Evolutionary conservation across 2,888 invertebrate genomes (phyloP).

Genomic region (Sminthurinus aureus): DNA sequence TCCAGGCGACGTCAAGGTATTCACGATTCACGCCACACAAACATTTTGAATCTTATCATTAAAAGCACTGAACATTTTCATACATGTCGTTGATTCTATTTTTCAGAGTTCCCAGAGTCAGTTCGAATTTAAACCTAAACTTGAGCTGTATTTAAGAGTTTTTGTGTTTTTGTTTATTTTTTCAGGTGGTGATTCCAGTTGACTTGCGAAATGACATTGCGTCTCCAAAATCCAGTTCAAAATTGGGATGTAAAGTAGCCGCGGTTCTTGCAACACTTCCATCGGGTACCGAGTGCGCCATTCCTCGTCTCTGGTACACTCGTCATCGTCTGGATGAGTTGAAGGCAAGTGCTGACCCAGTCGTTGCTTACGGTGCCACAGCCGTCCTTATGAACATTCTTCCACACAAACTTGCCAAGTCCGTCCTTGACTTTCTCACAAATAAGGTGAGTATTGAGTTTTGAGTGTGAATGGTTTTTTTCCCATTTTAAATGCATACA

Average conservation of each 20-base stretch:
- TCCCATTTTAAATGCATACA: neutral
- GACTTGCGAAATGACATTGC: conserved; percentile 62
- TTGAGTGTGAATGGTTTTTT: neutral
- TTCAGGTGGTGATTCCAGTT: conserved; percentile 63
- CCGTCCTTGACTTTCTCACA: conserved; percentile 54
- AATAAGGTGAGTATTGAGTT: conserved; percentile 57
- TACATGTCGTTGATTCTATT: too few relatives aligned
- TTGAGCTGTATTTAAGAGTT: too few relatives aligned
- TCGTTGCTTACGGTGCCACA: conserved; percentile 66
- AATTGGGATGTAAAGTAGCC: conserved; percentile 62
- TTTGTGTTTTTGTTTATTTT: neutral
- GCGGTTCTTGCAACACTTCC: conserved; percentile 65
- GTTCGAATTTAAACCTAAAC: too few relatives aligned
- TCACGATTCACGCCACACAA: too few relatives aligned
- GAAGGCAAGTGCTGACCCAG: conserved; percentile 65
- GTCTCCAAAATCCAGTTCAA: conserved; percentile 58
- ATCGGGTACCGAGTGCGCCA: conserved; percentile 68
- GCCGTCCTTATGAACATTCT: conserved; percentile 63
- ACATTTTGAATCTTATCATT: too few relatives aligned
- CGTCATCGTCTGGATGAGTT: conserved; percentile 66
- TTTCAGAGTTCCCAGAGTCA: too few relatives aligned
- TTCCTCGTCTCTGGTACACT: conserved; percentile 69
- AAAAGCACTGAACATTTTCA: too few relatives aligned
- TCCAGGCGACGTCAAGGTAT: conserved; percentile 66
- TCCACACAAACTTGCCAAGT: conserved; percentile 55